Base-by-base conservation (phyloP, 2,888 invertebrate genomes). In the Cephus spinipes region DNA sequence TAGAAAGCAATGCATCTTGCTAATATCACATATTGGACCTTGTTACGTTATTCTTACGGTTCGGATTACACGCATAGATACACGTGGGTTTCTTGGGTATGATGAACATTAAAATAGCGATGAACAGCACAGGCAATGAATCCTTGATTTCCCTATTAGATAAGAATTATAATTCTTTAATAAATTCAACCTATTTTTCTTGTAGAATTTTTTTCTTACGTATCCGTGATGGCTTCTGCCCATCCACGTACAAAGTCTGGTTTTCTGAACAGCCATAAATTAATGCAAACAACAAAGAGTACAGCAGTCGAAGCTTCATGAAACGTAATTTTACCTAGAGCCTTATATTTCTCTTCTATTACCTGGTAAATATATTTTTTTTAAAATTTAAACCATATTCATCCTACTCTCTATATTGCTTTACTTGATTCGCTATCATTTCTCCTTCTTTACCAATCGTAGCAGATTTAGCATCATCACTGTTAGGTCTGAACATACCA, bases 241-340 rank as follows among this genome's bases (percentile, higher is more conserved):
- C 94, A 94, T 15, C 94, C 94, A 0, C 91, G 89, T 1, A 94
- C 89, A 79, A 94, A 93, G 76, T 93, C 93, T 0, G 94, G 94
- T 77, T 92, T 92, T 31, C 94, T 91, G 79, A 93, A 92, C 79
- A 94, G 89, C 94, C 94, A 94, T 6, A 94, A 89, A 0, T 92
- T 35, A 0, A 94, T 92, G 69, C 94, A 90, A 1, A 91, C 12
- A 0, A 92, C 74, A 84, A 94, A 94, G 4, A 92, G 83, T 0
- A 84, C 4, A 0, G 87, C 80, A 2, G 92, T 92, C 23, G 84
- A 85, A 2, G 80, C 81, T 85, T 93, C 93, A 79, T 93, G 92
- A 80, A 92, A 92, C 31, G 88, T 88, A 82, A 93, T 89, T 1
- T 86, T 86, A 1, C 94, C 94, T 11, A 94, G 83, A 69, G 91